phyloP scores from a whole-genome alignment of 2,113 vertebrate genomes.

The Equus quagga region DNA sequence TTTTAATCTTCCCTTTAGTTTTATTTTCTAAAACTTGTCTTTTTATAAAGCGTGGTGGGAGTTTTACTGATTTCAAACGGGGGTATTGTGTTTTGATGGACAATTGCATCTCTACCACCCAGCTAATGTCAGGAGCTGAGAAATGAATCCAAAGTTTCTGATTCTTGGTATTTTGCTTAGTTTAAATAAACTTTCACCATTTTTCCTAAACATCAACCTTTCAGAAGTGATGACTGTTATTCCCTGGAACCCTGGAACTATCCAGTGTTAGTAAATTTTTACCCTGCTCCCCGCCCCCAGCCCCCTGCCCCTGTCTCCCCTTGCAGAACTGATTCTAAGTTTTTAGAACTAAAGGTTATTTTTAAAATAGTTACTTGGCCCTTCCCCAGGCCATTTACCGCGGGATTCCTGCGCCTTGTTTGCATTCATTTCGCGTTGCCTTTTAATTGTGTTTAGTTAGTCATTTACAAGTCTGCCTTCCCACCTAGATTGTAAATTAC shows the following conservation, averaged over 20 bases:
- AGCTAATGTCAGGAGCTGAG: slow-evolving; percentile 44
- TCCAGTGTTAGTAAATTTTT: slow-evolving; percentile 56
- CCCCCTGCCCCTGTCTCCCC: background rate
- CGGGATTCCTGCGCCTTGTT: slow-evolving; percentile 50
- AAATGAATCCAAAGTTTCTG: slow-evolving; percentile 57
- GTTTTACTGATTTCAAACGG: slow-evolving; percentile 37
- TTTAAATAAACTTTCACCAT: slow-evolving; percentile 73
- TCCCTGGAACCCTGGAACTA: slow-evolving; percentile 45
- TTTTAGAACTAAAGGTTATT: slow-evolving; percentile 66
- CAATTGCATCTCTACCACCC: slow-evolving; percentile 24
- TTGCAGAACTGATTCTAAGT: background rate
- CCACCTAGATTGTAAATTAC: slow-evolving; percentile 61
- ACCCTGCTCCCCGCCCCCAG: background rate
- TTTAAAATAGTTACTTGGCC: slow-evolving; percentile 62
- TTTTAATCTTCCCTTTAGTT: slow-evolving; percentile 44
- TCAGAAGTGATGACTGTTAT: slow-evolving; percentile 66
- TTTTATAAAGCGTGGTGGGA: slow-evolving; percentile 49
- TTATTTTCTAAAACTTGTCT: slow-evolving; percentile 37
- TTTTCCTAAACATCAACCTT: slow-evolving; percentile 71
- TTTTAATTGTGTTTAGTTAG: slow-evolving; percentile 67
- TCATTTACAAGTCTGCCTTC: slow-evolving; percentile 69
- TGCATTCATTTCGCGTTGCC: slow-evolving; percentile 43
- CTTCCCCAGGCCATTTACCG: slow-evolving; percentile 44
- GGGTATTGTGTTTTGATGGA: slow-evolving; percentile 39
- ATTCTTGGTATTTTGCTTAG: slow-evolving; percentile 62